A percentile compares a stretch with the other conserved stretches of the same genome.
These are phyloP conservation scores for Coenonympha arcania DNA, from an alignment of 2,888 invertebrate species.

Conservation along the genomic window DNA sequence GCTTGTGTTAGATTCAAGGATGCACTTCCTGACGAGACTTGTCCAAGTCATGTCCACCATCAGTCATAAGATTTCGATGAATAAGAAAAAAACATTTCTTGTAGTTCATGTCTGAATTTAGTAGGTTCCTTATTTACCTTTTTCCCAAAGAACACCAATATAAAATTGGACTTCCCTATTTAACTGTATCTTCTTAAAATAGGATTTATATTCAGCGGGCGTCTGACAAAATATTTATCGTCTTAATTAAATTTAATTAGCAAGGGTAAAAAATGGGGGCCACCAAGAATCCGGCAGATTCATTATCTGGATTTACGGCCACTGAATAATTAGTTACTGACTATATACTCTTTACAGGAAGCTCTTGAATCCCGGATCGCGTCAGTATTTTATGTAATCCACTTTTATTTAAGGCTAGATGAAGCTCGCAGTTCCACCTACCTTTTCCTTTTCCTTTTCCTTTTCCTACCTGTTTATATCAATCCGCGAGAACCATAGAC, in stretches of 20 bases:
- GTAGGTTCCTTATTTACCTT: background rate
- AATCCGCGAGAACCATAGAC: no score
- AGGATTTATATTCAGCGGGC: conserved; percentile 1
- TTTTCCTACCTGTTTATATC: no score
- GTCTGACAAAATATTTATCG: conserved; percentile 14
- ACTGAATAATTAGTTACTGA: conserved; percentile 12
- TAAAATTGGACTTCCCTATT: background rate
- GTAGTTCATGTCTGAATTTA: background rate
- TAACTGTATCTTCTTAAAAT: conserved; percentile 1
- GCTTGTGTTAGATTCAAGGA: no score
- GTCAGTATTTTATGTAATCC: no score
- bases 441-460: no score
- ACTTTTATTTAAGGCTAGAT: no score
- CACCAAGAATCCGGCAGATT: conserved; percentile 13
- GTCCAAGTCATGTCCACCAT: no score
- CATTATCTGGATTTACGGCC: conserved; percentile 12
- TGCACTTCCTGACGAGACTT: no score
- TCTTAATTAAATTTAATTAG: conserved; percentile 19
- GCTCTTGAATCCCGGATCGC: background rate
- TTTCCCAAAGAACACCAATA: background rate
- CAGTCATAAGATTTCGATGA: no score
- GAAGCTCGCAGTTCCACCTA: no score
- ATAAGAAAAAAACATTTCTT: no score
- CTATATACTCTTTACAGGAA: background rate
- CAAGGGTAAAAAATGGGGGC: conserved; percentile 13